A percentile compares a stretch with the other conserved stretches of the same genome.
phyloP scores from a whole-genome alignment of 2,888 invertebrate species.

The Acleris holmiana region DNA sequence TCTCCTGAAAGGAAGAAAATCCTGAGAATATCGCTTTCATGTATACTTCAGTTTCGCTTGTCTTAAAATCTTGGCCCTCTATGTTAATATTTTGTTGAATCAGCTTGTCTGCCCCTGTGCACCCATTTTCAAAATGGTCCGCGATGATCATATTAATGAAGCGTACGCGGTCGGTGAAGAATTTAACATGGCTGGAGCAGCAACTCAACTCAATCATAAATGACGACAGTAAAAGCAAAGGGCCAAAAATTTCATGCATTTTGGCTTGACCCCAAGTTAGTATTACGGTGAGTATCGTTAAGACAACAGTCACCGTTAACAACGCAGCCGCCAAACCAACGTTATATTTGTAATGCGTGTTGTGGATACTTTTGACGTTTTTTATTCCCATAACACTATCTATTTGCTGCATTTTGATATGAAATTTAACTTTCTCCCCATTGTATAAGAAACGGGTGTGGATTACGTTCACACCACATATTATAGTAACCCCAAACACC shows the following conservation, averaged over 20 bases:
- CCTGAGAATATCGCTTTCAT: slow-evolving; percentile 28
- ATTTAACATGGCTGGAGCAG: slow-evolving; percentile 32
- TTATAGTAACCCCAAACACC: neutral
- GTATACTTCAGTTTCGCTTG: slow-evolving; percentile 18
- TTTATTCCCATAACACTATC: slow-evolving; percentile 11
- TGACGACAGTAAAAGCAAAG: neutral
- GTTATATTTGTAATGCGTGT: slow-evolving; percentile 4
- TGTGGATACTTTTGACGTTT: neutral
- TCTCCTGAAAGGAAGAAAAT: slow-evolving; percentile 21
- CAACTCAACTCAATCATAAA: slow-evolving; percentile 14
- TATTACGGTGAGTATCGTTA: neutral
- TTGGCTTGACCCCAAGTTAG: neutral
- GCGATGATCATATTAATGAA: slow-evolving; percentile 24
- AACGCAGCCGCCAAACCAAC: neutral
- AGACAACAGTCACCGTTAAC: neutral
- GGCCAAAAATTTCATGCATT: slow-evolving; percentile 9
- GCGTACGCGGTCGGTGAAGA: slow-evolving; percentile 18
- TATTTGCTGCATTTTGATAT: slow-evolving; percentile 19
- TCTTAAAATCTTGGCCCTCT: slow-evolving; percentile 10
- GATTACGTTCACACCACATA: neutral
- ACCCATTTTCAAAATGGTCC: slow-evolving; percentile 2
- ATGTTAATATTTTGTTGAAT: neutral
- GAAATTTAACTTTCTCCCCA: slow-evolving; percentile 1
- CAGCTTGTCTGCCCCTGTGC: neutral
- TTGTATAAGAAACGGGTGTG: slow-evolving; percentile 16